Conservation (phyloP, 2,113 vertebrate genomes). For the Marmota monax region DNA sequence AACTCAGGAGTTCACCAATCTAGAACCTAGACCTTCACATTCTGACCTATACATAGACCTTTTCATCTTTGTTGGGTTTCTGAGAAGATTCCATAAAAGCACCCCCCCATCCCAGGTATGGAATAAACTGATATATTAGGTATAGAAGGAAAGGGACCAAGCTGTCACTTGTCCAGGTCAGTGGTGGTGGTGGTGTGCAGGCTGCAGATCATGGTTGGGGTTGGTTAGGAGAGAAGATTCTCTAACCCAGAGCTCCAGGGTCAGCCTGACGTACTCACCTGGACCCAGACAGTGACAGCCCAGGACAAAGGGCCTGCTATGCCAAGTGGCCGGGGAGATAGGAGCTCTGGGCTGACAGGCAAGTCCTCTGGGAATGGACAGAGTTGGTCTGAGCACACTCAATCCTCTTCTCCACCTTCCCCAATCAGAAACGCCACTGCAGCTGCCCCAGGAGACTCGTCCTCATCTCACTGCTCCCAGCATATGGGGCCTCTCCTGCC, state of each 20-base stretch:
- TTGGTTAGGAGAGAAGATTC: neutral
- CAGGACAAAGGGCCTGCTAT: neutral
- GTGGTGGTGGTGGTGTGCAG: neutral
- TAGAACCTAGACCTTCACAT: neutral
- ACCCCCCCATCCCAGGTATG: neutral
- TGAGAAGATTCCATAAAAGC: neutral
- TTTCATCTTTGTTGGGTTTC: neutral
- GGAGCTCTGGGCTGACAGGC: neutral
- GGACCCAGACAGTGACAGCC: neutral
- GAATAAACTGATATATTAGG: neutral
- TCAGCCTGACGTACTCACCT: neutral
- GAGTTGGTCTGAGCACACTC: neutral
- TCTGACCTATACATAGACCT: too few relatives aligned
- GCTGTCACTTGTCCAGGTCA: neutral
- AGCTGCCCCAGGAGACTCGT: neutral
- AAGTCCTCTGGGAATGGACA: too few relatives aligned
- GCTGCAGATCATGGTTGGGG: too few relatives aligned
- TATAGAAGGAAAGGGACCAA: neutral
- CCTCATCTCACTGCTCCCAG: too few relatives aligned
- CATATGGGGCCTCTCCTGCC: neutral
- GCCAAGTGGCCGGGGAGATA: fast-evolving
- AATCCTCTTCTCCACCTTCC: too few relatives aligned
- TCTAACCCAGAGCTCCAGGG: neutral
- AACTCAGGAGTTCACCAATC: too few relatives aligned
- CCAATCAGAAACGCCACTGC: neutral